A percentile compares a stretch with the other conserved stretches of the same genome.
phyloP scores from a whole-genome alignment of 2,888 invertebrate species.

The Urechis unicinctus region DNA sequence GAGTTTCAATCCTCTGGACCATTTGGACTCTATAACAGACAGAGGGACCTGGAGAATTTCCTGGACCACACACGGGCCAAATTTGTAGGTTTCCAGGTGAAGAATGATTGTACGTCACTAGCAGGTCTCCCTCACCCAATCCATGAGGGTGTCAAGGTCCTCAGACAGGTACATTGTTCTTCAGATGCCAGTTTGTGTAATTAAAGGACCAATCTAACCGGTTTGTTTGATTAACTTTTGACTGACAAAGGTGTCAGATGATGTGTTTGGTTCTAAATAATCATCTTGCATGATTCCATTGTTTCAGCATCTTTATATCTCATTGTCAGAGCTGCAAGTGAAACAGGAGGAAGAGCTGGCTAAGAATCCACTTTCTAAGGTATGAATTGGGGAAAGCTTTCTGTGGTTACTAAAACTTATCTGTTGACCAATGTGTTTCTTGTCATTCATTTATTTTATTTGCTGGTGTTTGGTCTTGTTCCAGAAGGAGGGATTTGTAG shows the following conservation, averaged over 20 bases:
- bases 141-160: constrained; percentile 86
- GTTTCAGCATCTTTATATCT: constrained; percentile 83
- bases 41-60: constrained; percentile 78
- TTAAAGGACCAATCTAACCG: not conserved
- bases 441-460: not conserved
- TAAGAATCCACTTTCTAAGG: constrained; percentile 75
- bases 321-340: constrained; percentile 85
- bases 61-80: constrained; percentile 84
- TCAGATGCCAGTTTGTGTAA: too few species aligned
- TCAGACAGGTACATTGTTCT: constrained; percentile 60
- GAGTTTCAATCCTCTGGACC: too few species aligned
- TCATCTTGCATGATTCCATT: not conserved
- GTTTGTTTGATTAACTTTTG: too few species aligned
- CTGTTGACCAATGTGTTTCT: not conserved
- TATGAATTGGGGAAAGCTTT: constrained; percentile 14
- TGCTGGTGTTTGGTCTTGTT: constrained; percentile 3
- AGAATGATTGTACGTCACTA: constrained; percentile 72
- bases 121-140: constrained; percentile 95
- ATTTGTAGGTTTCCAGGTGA: constrained; percentile 89
- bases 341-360: constrained; percentile 85
- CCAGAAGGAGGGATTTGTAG: constrained; percentile 57
- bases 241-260: not conserved
- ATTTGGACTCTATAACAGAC: constrained; percentile 25
- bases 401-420: not conserved
- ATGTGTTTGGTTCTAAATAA: too few species aligned